Evolutionary conservation across 2,888 invertebrate genomes (phyloP).

Genomic region (Eristalis intricaria): DNA sequence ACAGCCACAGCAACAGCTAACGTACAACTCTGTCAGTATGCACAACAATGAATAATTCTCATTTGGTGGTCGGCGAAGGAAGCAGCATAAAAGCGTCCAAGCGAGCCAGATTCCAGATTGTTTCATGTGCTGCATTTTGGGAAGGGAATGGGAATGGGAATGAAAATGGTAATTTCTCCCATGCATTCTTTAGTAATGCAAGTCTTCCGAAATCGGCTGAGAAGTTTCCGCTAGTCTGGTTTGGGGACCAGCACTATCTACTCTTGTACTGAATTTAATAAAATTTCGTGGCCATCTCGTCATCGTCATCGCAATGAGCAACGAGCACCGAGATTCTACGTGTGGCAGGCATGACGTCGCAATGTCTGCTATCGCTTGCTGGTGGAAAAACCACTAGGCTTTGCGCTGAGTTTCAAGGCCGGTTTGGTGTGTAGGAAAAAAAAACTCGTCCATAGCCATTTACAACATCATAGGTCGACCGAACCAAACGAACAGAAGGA

Average conservation of each 20-base stretch:
- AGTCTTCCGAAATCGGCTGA: constrained; percentile 51
- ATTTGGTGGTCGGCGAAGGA: constrained; percentile 70
- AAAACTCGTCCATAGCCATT: constrained; percentile 66
- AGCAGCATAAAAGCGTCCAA: constrained; percentile 69
- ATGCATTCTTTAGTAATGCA: constrained; percentile 67
- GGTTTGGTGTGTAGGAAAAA: constrained; percentile 51
- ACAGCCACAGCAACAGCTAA: not conserved
- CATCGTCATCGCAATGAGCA: not conserved
- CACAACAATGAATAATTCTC: constrained; percentile 69
- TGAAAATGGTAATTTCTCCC: constrained; percentile 25
- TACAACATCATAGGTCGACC: constrained; percentile 68
- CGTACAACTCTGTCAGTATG: constrained; percentile 30
- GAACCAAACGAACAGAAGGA: constrained; percentile 23
- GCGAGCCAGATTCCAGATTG: constrained; percentile 71
- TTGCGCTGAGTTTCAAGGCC: constrained; percentile 61
- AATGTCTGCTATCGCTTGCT: constrained; percentile 53
- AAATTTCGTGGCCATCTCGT: not conserved
- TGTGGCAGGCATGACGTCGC: constrained; percentile 56
- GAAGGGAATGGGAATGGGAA: constrained; percentile 63
- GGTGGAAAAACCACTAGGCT: constrained; percentile 37
- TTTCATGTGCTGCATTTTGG: constrained; percentile 64
- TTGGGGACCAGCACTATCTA: not conserved
- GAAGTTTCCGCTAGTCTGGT: constrained; percentile 1
- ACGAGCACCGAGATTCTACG: constrained; percentile 31
- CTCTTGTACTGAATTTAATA: not conserved